Conservation (phyloP, 2,113 vertebrate species). For the Hiodon alosoides region DNA sequence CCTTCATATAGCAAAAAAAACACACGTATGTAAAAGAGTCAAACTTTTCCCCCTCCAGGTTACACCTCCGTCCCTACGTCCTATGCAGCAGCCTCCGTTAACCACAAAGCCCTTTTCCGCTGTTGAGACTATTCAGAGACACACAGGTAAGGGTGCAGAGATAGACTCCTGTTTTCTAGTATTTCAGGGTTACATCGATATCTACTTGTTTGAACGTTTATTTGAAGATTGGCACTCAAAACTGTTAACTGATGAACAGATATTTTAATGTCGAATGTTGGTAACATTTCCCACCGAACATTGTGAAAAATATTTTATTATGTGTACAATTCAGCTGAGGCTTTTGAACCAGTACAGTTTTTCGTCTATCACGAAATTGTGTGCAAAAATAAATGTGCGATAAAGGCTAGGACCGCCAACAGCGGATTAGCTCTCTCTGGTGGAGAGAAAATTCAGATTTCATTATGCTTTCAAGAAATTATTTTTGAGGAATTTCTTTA, state of each 20-base stretch:
- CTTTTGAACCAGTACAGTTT: neutral
- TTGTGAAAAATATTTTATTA: no score
- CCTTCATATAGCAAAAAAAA: no score
- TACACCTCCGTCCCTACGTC: constrained; percentile 41
- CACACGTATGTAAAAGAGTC: no score
- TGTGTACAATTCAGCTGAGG: neutral
- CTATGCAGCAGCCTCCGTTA: constrained; percentile 58
- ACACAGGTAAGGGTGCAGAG: neutral
- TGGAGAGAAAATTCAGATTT: neutral
- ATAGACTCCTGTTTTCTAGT: neutral
- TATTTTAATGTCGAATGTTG: no score
- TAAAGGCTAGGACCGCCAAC: neutral
- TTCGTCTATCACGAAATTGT: neutral
- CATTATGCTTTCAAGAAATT: no score
- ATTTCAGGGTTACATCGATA: no score
- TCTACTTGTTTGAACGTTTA: no score
- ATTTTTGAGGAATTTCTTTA: no score
- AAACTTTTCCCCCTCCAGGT: constrained; percentile 35
- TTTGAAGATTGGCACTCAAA: no score
- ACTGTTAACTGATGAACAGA: no score
- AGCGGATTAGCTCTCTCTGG: constrained; percentile 4
- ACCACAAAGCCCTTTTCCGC: constrained; percentile 16
- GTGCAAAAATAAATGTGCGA: neutral
- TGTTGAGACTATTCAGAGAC: neutral
- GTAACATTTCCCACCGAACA: no score